phyloP scores from a whole-genome alignment of 2,113 vertebrate species.

The Holacanthus passer region DNA sequence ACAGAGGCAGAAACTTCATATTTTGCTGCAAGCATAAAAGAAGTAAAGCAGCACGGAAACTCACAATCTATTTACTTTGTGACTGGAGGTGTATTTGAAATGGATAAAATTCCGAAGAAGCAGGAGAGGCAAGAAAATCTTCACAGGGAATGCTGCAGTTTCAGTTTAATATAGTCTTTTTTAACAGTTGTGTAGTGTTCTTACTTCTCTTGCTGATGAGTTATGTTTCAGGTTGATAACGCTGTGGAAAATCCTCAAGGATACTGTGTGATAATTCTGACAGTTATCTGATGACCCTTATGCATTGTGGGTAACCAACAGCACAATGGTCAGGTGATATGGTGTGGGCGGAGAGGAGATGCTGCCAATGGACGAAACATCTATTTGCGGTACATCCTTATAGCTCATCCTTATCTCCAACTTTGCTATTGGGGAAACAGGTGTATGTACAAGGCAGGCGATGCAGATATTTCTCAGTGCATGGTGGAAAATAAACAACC shows the following conservation, averaged over 20 bases:
- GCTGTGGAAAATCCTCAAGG: neutral
- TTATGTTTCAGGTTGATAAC: slow-evolving; percentile 46
- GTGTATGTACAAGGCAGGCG: neutral
- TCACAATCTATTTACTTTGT: slow-evolving; percentile 79
- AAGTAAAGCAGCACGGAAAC: slow-evolving; percentile 67
- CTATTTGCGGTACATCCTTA: slow-evolving; percentile 15
- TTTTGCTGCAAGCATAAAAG: slow-evolving; percentile 71
- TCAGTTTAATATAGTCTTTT: slow-evolving; percentile 43
- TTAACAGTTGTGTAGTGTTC: neutral
- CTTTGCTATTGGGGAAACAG: slow-evolving; percentile 5
- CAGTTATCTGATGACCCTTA: slow-evolving; percentile 41
- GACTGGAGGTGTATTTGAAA: slow-evolving; percentile 70
- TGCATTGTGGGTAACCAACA: neutral
- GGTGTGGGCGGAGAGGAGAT: slow-evolving; percentile 23
- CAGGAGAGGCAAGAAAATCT: slow-evolving; percentile 25
- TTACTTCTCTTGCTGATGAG: slow-evolving; percentile 20
- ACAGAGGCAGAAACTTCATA: slow-evolving; percentile 66
- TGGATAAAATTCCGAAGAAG: slow-evolving; percentile 50
- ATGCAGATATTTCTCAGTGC: slow-evolving; percentile 25
- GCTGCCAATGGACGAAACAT: slow-evolving; percentile 7
- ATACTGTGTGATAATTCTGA: slow-evolving; percentile 7
- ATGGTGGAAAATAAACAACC: slow-evolving; percentile 38
- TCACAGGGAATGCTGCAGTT: slow-evolving; percentile 30
- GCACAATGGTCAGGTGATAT: slow-evolving; percentile 21
- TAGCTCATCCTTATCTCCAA: slow-evolving; percentile 29